Base-by-base conservation (phyloP, 2,888 invertebrate genomes). In the Lamproptera curius region DNA sequence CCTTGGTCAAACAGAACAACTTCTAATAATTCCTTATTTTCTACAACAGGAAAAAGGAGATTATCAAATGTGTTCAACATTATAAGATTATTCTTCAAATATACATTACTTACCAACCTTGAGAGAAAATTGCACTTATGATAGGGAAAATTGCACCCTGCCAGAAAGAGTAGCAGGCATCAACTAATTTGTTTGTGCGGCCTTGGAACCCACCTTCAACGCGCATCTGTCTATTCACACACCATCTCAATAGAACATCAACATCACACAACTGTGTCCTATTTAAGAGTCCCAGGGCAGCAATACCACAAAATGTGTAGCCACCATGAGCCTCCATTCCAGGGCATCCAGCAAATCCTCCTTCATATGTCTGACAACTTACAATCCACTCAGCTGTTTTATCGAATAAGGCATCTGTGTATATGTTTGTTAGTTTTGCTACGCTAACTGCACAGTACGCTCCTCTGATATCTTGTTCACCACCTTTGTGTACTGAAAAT, bases 131-230 rank as follows among this genome's bases (percentile, higher is more conserved):
- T 50, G 92, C 91, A 73, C 97, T 95, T 35, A 98, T 89, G 36
- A 98, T 90, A 14, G 97, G 96, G 73, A 98, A 95, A 36, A 94
- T 91, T 41, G 95, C 98, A 17, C 97, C 98, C 83, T 97, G 97
- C 99, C 99, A 99, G 86, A 98, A 99, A 0, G 98, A 98, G 76
- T 99, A 99, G 77, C 99, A 99, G 2, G 96, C 96, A 89, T 99
- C 99, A 0, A 99, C 99, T 55, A 99, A 88, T 84, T 99, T 99
- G 81, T 99, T 99, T 1, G 99, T 98, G 65, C 99, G 91, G 0
- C 99, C 99, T 88, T 97, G 95, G 73, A 99, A 99, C 5, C 99
- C 99, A 20, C 99, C 99, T 82, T 99, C 99, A 55, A 93, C 91
- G 52, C 90, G 88, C 97, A 98, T 98, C 83, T 99, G 99, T 42